Evolutionary conservation across 2,888 invertebrate genomes (phyloP), one percentile per base, ranked within the genome.

Genomic region (Macrosoma leucophasiata): DNA sequence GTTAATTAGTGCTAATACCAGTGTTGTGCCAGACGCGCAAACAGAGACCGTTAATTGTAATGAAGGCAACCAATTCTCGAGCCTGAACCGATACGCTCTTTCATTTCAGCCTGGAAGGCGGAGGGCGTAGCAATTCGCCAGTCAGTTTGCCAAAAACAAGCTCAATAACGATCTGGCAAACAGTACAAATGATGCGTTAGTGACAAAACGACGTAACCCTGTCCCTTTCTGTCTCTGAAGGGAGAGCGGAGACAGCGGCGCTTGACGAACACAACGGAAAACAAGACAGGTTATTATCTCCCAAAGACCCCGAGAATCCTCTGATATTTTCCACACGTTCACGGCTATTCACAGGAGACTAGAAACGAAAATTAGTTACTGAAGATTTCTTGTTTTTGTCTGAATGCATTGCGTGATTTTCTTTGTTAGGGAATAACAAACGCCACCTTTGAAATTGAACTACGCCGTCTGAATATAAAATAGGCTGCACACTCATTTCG

Each of bases 281-380:
- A 76, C 76, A 75, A 74, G 82, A 79, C 82, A 82, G 73, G 71
- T 81, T 81, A 81, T 82, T 82, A 81, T 81, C 77, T 77, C 65
- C 54, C 62, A 61, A 76, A 75, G 69, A 74, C 69, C 75, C 71
- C 66, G 67, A 58, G 63, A 66, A 66, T 63, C 65, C 68, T 73
- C 70, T 59, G 64, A 75, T 81, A 84, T 82, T 82, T 81, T 79
- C 75, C 71, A 79, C 84, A 81, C 84, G 84, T 84, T 66, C 75
- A 60, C 73, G 64, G 64, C 65, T 76, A 81, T 78, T 67, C 84
- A 63, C 84, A 52, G 49, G 84, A 84, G 84, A 79, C 72, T 69
- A 55, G 61, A 62, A 74, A 66, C 75, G 78, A 82, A 84, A 84
- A 84, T 82, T 84, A 82, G 84, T 82, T 82, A 79, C 75, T 72